Percentiles rank a stretch among this genome's conserved stretches.
Conservation (phyloP, 2,888 invertebrate species). For the Galerucella nymphaeae region DNA sequence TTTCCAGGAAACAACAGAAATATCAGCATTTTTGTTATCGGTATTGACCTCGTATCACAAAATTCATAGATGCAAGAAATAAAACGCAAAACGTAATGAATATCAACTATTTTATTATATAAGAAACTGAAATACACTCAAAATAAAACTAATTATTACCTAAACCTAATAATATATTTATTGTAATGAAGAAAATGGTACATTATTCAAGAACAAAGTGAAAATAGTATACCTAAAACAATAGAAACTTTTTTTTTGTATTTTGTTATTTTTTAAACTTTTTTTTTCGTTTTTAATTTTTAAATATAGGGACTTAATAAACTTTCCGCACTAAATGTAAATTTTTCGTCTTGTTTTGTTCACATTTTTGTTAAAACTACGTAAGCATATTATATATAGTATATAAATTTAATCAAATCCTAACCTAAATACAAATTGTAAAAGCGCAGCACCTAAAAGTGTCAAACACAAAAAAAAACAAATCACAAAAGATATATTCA, state of each 20-base stretch:
- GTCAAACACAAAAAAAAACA: not conserved
- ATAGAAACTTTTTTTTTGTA: slow-evolving; percentile 12
- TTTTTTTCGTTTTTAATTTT: slow-evolving; percentile 16
- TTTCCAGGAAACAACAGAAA: not conserved
- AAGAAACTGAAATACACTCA: slow-evolving; percentile 17
- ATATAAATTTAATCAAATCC: slow-evolving; percentile 25
- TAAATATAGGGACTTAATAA: slow-evolving; percentile 28
- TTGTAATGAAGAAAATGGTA: not conserved
- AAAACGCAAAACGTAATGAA: slow-evolving; percentile 4
- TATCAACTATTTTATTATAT: slow-evolving; percentile 16
- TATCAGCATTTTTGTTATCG: not conserved
- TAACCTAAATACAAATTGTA: slow-evolving; percentile 30
- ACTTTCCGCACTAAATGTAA: slow-evolving; percentile 45
- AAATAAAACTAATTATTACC: slow-evolving; percentile 13
- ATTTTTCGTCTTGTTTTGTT: slow-evolving; percentile 41
- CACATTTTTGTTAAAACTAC: slow-evolving; percentile 33
- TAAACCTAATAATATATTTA: slow-evolving; percentile 3
- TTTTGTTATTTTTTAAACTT: slow-evolving; percentile 4
- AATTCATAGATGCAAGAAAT: not conserved
- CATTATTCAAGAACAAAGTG: slow-evolving; percentile 8
- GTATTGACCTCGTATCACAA: not conserved
- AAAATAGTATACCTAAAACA: slow-evolving; percentile 6
- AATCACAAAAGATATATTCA: not conserved
- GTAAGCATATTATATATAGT: slow-evolving; percentile 24
- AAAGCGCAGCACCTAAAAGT: slow-evolving; percentile 14